phyloP scores from a whole-genome alignment of 2,888 invertebrate genomes.

The Scelioninae gen. 2 region DNA sequence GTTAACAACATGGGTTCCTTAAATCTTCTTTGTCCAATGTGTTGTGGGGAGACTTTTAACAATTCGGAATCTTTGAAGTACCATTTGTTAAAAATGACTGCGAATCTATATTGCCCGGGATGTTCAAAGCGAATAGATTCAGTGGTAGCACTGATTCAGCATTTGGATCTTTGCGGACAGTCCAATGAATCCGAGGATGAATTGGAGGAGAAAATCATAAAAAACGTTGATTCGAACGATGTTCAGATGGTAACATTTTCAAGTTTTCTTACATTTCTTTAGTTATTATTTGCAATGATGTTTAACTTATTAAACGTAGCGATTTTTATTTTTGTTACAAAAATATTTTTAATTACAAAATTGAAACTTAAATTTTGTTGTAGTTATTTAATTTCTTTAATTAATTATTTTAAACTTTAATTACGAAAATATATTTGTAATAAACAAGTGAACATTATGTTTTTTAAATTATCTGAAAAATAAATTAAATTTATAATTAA shows the following conservation, averaged over 20 bases:
- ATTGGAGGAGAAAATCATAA: conserved; percentile 9
- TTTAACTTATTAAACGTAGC: too few relatives aligned
- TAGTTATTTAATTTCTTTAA: too few relatives aligned
- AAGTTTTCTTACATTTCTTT: neutral
- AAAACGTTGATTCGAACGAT: conserved; percentile 26
- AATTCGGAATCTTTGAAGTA: conserved; percentile 77
- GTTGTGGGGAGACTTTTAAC: conserved; percentile 80
- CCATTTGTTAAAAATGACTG: conserved; percentile 77
- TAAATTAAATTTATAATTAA: too few relatives aligned
- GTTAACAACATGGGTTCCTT: conserved; percentile 76
- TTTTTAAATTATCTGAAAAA: too few relatives aligned
- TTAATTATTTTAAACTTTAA: too few relatives aligned
- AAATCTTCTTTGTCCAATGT: conserved; percentile 79
- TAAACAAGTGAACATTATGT: too few relatives aligned
- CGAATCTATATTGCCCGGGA: conserved; percentile 79
- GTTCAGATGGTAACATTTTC: conserved; percentile 57
- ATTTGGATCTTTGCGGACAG: conserved; percentile 76
- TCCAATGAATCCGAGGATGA: conserved; percentile 42
- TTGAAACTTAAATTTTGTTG: too few relatives aligned
- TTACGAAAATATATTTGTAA: too few relatives aligned
- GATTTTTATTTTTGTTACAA: too few relatives aligned
- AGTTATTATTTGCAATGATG: too few relatives aligned
- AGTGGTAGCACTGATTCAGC: conserved; percentile 78
- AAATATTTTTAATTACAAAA: too few relatives aligned
- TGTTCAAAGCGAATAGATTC: conserved; percentile 78